A percentile compares a stretch with the other conserved stretches of the same genome.
Conservation (phyloP, 92 coral and sea anemone species). For the Zoanthus sociatus region DNA sequence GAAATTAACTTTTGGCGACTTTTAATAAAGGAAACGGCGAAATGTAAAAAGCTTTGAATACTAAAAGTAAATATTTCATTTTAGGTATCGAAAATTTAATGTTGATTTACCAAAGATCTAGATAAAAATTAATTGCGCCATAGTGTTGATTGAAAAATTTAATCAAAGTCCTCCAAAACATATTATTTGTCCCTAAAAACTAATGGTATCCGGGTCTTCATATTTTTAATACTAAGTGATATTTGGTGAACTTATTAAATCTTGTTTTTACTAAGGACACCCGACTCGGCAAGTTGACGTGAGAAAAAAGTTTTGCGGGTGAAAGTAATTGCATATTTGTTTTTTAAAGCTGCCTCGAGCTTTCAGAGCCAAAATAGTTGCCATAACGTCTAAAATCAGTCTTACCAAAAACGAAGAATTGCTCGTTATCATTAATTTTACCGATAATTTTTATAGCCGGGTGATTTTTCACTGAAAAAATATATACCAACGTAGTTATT, state of each 20-base stretch:
- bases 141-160: constrained; percentile 1
- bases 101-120: not conserved
- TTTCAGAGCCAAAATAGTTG: constrained; percentile 17
- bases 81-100: not conserved
- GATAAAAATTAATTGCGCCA: constrained; percentile 5
- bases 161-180: constrained; percentile 6
- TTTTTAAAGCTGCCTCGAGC: not conserved
- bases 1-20: not conserved
- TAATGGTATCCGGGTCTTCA: constrained; percentile 38
- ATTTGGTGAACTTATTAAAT: constrained; percentile 18
- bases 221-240: constrained; percentile 3
- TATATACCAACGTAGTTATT: not conserved
- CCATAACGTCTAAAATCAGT: constrained; percentile 21
- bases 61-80: constrained; percentile 9
- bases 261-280: constrained; percentile 1
- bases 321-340: constrained; percentile 24
- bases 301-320: constrained; percentile 16
- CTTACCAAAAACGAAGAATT: not conserved
- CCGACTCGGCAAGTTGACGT: not conserved
- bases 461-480: not conserved
- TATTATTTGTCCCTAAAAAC: constrained; percentile 33
- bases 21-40: constrained; percentile 2
- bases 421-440: not conserved
- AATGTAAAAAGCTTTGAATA: constrained; percentile 12
- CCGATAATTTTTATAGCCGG: not conserved